Evolutionary conservation across 2,113 vertebrate species (phyloP), one percentile per base, ranked within the genome.

Genomic region (Pteruthius melanotis): DNA sequence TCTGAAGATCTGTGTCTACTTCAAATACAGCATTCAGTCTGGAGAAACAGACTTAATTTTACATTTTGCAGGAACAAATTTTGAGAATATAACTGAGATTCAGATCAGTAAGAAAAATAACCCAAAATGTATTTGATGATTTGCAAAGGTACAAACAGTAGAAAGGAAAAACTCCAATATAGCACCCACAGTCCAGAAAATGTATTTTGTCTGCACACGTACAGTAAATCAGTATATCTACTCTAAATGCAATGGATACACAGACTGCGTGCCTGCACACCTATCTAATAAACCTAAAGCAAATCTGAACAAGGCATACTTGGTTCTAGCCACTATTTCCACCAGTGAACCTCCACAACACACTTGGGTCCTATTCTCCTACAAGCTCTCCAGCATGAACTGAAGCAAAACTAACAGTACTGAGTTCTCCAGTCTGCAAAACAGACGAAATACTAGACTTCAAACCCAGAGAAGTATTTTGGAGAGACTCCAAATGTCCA

Each of bases 1-100:
- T 99, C 97, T 99, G 99, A 77, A 99, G 99, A 87, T 99, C 99
- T 65, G 99, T 99, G 97, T 99, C 99, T 93, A 99, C 99, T 98
- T 99, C 99, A 97, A 99, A 99, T 71, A 98, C 40, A 28, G 98
- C 98, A 64, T 97, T 98, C 65, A 98, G 84, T 93, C 99, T 99
- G 93, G 26, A 90, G 11, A 61, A 95, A 71, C 0, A 93, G 47
- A 89, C 54, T 87, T 59, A 94, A 10, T 71, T 52, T 50, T 37
- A 60, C 11, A 5, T 61, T 37, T 13, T 50, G 52, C 39, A 76
- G 44, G 76, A 90, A 60, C 10, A 47, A 40, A 37, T 47, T 45
- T 50, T 87, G n/a, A 83, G 14, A 87, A 9, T 24, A 7, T 21
- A 65, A 44, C 6, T 13, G 15, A 50, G 44, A 83, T n/a, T 75